These are phyloP conservation scores for Amphilophus citrinellus DNA, from an alignment of 2,113 vertebrate genomes.

Conservation along the genomic window DNA sequence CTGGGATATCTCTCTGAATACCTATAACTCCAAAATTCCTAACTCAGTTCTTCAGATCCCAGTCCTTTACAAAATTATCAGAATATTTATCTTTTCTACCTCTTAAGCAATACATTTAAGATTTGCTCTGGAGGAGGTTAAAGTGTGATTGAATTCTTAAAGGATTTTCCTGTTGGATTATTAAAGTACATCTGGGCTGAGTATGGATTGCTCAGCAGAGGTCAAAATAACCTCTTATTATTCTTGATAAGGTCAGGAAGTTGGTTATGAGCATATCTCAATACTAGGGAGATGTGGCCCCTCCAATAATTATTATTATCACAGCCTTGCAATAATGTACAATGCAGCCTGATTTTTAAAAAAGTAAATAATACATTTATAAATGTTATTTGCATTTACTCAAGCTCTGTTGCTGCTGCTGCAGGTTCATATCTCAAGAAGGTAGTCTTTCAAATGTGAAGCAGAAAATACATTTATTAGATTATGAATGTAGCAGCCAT, in stretches of 20 bases:
- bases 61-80: not conserved
- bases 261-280: not conserved
- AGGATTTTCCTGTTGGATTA: slow-evolving; percentile 20
- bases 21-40: not conserved
- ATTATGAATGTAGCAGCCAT: not conserved
- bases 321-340: not conserved
- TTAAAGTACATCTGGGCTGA: not conserved
- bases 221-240: not conserved
- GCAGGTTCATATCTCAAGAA: slow-evolving; percentile 12
- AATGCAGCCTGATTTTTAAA: not conserved
- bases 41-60: not conserved
- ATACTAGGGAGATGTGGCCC: too few species aligned
- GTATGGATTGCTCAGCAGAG: not conserved
- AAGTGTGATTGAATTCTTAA: slow-evolving; percentile 8
- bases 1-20: not conserved
- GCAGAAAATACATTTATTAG: not conserved
- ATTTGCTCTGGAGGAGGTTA: not conserved
- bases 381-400: slow-evolving; percentile 7
- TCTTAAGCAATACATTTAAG: not conserved
- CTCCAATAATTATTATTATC: not conserved
- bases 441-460: not conserved
- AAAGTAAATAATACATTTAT: too few species aligned
- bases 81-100: slow-evolving; percentile 1
- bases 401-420: not conserved
- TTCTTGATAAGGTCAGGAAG: not conserved